phyloP scores from a whole-genome alignment of 2,888 invertebrate genomes.

The Seladonia tumulorum region DNA sequence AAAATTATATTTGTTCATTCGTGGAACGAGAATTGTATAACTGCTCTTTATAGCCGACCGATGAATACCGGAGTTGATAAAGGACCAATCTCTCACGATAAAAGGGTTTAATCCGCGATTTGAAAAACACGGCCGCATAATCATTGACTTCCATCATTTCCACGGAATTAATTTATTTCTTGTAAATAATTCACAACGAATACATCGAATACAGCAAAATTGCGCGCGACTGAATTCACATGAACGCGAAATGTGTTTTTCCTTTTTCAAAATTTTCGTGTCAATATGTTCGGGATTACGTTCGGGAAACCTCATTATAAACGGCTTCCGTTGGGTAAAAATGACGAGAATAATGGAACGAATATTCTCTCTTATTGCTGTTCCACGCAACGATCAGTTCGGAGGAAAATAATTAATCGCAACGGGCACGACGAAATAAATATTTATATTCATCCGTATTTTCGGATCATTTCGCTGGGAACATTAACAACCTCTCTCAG shows the following conservation, averaged over 20 bases:
- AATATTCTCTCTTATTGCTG: neutral
- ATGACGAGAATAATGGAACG: neutral
- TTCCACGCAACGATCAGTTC: neutral
- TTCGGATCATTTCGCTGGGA: neutral
- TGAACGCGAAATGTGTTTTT: neutral
- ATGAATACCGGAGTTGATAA: neutral
- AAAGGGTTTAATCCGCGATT: neutral
- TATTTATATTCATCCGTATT: slow-evolving; percentile 14
- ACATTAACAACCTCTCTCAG: slow-evolving; percentile 17
- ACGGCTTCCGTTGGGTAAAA: neutral
- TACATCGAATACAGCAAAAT: slow-evolving; percentile 25
- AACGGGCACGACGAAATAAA: neutral
- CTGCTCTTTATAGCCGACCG: neutral
- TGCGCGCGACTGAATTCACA: neutral
- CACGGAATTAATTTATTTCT: slow-evolving; percentile 17
- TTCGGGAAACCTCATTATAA: neutral
- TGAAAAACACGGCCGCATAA: neutral
- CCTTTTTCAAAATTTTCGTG: slow-evolving; percentile 5
- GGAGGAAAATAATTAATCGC: slow-evolving; percentile 12
- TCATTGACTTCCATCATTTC: neutral
- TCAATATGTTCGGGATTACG: neutral
- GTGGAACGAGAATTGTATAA: neutral
- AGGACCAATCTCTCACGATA: neutral
- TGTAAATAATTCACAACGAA: slow-evolving; percentile 22
- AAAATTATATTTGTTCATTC: neutral